These are phyloP conservation scores for Patiria miniata DNA, from an alignment of 35 echinoderm and acorn worm species.

Conservation along the genomic window DNA sequence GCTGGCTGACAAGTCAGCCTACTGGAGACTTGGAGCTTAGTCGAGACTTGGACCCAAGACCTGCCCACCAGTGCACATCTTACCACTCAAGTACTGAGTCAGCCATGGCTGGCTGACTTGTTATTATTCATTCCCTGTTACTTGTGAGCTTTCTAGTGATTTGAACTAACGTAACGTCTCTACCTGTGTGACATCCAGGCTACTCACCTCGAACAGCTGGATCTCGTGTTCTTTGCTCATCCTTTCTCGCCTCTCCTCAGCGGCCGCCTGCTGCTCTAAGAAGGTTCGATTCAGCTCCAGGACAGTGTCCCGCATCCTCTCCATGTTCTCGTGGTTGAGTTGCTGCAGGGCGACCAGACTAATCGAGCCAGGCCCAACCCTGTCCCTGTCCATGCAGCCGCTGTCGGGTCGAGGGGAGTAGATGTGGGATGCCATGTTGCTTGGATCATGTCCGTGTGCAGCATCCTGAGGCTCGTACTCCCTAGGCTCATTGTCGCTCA, in stretches of 20 bases:
- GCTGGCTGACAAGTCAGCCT: no score
- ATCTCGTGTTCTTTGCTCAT: neutral
- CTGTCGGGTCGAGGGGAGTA: no score
- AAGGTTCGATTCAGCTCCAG: slow-evolving; percentile 8
- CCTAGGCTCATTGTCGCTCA: neutral
- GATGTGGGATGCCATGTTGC: no score
- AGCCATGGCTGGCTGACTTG: no score
- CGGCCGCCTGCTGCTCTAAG: neutral
- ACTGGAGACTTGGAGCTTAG: no score
- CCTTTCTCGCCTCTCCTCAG: neutral
- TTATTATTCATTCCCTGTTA: no score
- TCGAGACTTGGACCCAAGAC: no score
- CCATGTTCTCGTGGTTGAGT: neutral
- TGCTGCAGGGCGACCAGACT: neutral
- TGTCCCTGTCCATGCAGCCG: neutral
- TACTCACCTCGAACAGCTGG: neutral
- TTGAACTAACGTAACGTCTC: no score
- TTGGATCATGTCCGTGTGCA: neutral
- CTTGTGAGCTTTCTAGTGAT: no score
- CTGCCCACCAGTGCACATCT: no score
- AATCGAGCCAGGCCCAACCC: neutral
- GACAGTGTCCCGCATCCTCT: neutral
- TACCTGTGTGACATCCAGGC: no score
- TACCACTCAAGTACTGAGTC: no score
- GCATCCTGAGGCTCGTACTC: neutral